phyloP scores from a whole-genome alignment of 2,113 vertebrate species.

The Stigmatopora nigra region DNA sequence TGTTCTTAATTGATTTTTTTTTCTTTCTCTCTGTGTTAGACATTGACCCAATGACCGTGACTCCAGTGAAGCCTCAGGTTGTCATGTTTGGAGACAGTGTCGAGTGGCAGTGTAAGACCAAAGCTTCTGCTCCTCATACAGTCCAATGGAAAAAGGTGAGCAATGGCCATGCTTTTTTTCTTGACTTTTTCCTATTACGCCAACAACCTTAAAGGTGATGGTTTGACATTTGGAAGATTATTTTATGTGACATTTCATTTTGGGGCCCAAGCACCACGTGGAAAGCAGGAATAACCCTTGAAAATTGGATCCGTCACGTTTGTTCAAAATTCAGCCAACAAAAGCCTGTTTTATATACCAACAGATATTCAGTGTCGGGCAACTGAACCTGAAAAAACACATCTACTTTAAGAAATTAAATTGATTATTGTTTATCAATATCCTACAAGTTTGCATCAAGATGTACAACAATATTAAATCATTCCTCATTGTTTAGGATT shows the following conservation, averaged over 20 bases:
- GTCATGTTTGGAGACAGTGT: conserved; percentile 50
- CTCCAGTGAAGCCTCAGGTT: conserved; percentile 27
- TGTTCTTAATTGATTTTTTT: conserved; percentile 2
- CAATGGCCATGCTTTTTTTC: not conserved
- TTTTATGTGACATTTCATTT: conserved; percentile 1
- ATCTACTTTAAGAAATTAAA: too few species aligned
- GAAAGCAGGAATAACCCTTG: not conserved
- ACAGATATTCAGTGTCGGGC: not conserved
- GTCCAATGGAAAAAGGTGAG: conserved; percentile 79
- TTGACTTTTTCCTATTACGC: not conserved
- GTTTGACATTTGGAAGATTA: not conserved
- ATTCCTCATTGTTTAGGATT: not conserved
- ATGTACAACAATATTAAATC: not conserved
- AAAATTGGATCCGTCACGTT: not conserved
- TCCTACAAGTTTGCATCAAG: too few species aligned
- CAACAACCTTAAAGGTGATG: not conserved
- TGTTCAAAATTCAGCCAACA: too few species aligned
- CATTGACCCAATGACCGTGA: conserved; percentile 69
- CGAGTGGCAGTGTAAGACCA: conserved; percentile 66
- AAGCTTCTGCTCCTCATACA: conserved; percentile 55
- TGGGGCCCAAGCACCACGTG: not conserved
- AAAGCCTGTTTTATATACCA: not conserved
- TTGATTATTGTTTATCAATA: too few species aligned
- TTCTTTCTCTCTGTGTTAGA: conserved; percentile 53
- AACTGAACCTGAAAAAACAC: not conserved